These are phyloP conservation scores for Macroglossus sobrinus DNA, from an alignment of 2,113 vertebrate genomes.

Conservation along the genomic window DNA sequence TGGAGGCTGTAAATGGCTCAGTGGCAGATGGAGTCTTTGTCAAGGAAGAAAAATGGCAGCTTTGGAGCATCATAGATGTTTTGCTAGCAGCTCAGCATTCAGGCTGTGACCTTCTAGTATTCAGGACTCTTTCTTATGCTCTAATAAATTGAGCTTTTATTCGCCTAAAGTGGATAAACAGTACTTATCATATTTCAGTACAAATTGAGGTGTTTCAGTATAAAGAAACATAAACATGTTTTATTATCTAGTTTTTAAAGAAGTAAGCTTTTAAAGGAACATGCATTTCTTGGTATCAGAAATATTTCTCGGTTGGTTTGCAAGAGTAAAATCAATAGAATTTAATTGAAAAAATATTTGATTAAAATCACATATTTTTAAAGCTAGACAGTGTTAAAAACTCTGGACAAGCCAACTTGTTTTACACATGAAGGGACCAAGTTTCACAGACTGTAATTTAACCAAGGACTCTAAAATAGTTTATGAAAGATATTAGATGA, in stretches of 20 bases:
- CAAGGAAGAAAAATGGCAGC: constrained; percentile 97
- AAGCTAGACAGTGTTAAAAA: not conserved
- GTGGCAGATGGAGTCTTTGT: constrained; percentile 99
- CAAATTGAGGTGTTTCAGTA: constrained; percentile 77
- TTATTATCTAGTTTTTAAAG: constrained; percentile 67
- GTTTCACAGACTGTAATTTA: not conserved
- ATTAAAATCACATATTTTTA: not conserved
- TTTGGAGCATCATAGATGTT: constrained; percentile 85
- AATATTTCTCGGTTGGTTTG: constrained; percentile 40
- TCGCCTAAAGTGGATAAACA: constrained; percentile 81
- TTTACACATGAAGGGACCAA: constrained; percentile 39
- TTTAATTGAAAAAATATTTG: not conserved
- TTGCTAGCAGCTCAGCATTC: constrained; percentile 83
- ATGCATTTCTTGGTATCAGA: constrained; percentile 58
- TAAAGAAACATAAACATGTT: constrained; percentile 68
- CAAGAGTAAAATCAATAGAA: not conserved
- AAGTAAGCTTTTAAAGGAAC: constrained; percentile 68
- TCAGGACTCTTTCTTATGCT: constrained; percentile 81
- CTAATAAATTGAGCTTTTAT: constrained; percentile 87
- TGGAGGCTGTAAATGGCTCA: constrained; percentile 91
- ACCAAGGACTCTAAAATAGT: not conserved
- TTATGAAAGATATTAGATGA: constrained; percentile 19
- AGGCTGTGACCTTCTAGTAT: constrained; percentile 89
- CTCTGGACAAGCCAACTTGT: not conserved
- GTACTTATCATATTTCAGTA: constrained; percentile 80